Conservation (phyloP, 2,888 invertebrate genomes). For the Eristalinus aeneus region DNA sequence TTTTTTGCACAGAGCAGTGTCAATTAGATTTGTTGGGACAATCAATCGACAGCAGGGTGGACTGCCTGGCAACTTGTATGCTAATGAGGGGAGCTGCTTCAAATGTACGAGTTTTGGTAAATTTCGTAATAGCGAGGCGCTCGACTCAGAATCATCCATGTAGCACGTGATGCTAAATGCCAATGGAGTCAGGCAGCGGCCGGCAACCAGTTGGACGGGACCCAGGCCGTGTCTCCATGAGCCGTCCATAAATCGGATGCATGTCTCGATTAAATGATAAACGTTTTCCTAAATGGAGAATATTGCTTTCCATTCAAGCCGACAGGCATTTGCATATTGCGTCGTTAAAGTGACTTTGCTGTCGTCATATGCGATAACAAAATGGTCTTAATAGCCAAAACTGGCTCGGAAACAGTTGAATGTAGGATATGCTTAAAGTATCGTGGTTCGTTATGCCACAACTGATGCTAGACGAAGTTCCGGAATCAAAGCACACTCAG, state of each 20-base stretch:
- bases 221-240: background rate
- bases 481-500: too few species aligned
- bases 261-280: background rate
- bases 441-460: too few species aligned
- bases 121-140: slow-evolving; percentile 29
- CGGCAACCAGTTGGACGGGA: slow-evolving; percentile 43
- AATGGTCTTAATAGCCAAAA: too few species aligned
- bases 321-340: too few species aligned
- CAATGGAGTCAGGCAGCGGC: background rate
- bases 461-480: too few species aligned
- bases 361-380: too few species aligned
- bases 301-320: too few species aligned
- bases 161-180: slow-evolving; percentile 15
- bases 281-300: background rate
- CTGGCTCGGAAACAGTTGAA: too few species aligned
- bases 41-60: background rate
- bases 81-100: slow-evolving; percentile 15
- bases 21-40: slow-evolving; percentile 15
- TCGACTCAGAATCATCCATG: slow-evolving; percentile 1
- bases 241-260: background rate
- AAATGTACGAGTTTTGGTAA: slow-evolving; percentile 20
- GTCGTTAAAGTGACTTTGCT: too few species aligned
- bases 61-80: slow-evolving; percentile 13
- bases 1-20: background rate
- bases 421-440: too few species aligned